These are phyloP conservation scores for Sphaerolaimus hirsutus DNA, from an alignment of 2,888 invertebrate genomes.

Conservation along the genomic window DNA sequence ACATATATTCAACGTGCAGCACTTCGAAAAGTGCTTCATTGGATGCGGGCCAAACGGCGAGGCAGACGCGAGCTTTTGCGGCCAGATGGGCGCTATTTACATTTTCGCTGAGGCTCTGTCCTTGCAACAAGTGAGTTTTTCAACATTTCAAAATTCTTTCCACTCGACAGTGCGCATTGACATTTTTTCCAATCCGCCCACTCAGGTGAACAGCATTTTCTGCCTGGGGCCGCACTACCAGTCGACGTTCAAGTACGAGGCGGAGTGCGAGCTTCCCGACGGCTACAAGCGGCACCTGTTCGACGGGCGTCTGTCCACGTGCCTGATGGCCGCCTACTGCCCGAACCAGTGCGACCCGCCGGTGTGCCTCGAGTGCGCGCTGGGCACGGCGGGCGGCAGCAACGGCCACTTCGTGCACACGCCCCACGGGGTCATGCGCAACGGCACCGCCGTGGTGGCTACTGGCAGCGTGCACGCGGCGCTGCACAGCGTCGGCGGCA, in stretches of 20 bases:
- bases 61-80: conserved; percentile 88
- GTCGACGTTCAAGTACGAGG: conserved; percentile 99
- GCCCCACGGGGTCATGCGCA: conserved; percentile 93
- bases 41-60: conserved; percentile 88
- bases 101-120: conserved; percentile 87
- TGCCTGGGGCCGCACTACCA: conserved; percentile 91
- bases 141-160: conserved; percentile 39
- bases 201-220: conserved; percentile 95
- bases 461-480: conserved; percentile 98
- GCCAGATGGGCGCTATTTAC: conserved; percentile 97
- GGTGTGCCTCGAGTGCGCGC: conserved; percentile 86
- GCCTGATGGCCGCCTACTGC: conserved; percentile 98
- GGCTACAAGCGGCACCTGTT: conserved; percentile 94
- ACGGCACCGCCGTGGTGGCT: conserved; percentile 95
- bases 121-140: conserved; percentile 88
- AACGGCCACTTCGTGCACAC: conserved; percentile 93
- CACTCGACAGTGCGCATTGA: not conserved
- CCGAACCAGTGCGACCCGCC: conserved; percentile 98
- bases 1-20: too few relatives aligned
- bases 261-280: conserved; percentile 93
- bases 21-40: conserved; percentile 97
- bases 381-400: conserved; percentile 92
- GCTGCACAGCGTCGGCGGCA: conserved; percentile 90
- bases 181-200: too few relatives aligned
- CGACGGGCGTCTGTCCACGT: conserved; percentile 84